A percentile compares a stretch with the other conserved stretches of the same genome.
Evolutionary conservation across 2,113 vertebrate genomes (phyloP).

Genomic region (Melanotaenia duboulayi): DNA sequence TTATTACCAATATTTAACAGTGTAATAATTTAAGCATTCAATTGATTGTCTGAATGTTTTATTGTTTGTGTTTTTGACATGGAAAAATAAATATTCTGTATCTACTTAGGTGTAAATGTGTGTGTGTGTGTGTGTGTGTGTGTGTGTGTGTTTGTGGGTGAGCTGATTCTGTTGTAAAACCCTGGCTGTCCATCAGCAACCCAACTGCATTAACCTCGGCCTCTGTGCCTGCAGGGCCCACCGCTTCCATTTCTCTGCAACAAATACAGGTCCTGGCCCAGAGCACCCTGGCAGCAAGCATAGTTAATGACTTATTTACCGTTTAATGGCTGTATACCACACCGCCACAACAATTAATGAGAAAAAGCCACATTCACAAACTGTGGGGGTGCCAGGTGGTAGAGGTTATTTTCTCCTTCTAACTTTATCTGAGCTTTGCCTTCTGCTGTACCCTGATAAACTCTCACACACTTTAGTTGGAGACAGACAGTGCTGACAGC

Average conservation of each 20-base stretch:
- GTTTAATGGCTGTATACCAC: constrained; percentile 80
- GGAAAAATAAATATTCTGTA: constrained; percentile 37
- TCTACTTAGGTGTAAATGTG: background rate
- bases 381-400: constrained; percentile 70
- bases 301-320: constrained; percentile 85
- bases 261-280: constrained; percentile 79
- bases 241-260: constrained; percentile 79
- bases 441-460: constrained; percentile 79
- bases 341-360: constrained; percentile 82
- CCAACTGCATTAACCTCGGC: constrained; percentile 81
- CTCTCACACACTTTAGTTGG: constrained; percentile 62
- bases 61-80: constrained; percentile 50
- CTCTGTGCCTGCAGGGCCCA: constrained; percentile 75
- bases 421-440: constrained; percentile 79
- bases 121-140: constrained; percentile 12
- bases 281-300: constrained; percentile 71
- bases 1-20: constrained; percentile 21
- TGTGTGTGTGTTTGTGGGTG: background rate
- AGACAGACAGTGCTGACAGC: constrained; percentile 73
- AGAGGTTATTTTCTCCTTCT: constrained; percentile 78
- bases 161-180: constrained; percentile 43
- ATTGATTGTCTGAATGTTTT: constrained; percentile 29
- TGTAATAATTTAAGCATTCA: constrained; percentile 6
- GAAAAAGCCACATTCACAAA: constrained; percentile 75
- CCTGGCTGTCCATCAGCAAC: constrained; percentile 71